Percentiles rank a stretch among this genome's conserved stretches.
Evolutionary conservation across 2,888 invertebrate genomes (phyloP).

Genomic region (Micoletzkya japonica): DNA sequence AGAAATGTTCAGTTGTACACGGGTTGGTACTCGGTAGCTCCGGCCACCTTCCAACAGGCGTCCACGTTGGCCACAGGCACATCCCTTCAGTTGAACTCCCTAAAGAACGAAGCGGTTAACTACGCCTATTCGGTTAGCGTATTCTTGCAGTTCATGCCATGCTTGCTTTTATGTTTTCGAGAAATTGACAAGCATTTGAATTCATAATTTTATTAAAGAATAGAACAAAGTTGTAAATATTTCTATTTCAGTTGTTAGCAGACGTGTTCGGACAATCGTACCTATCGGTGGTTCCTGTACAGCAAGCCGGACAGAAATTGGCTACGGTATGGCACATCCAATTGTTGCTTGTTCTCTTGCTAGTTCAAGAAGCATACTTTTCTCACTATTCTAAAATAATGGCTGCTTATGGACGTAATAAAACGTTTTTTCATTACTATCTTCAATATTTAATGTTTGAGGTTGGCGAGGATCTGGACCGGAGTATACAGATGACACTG

Average conservation of each 20-base stretch:
- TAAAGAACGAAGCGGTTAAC: conserved; percentile 5
- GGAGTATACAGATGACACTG: conserved; percentile 5
- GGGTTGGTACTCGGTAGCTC: conserved; percentile 20
- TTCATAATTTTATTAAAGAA: not conserved
- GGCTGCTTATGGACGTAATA: no score
- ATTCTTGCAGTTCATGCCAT: no score
- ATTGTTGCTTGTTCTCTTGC: no score
- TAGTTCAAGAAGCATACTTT: no score
- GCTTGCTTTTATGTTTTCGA: no score
- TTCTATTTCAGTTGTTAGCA: conserved; percentile 11
- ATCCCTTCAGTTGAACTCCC: conserved; percentile 1
- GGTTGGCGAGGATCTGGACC: conserved; percentile 4
- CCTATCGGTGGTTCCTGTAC: not conserved
- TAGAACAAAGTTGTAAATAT: not conserved
- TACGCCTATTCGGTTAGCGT: conserved; percentile 20
- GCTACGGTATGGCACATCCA: no score
- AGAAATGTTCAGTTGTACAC: conserved; percentile 6
- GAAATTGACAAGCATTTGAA: no score
- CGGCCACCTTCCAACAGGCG: conserved; percentile 12
- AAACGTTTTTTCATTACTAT: no score
- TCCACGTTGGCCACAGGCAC: conserved; percentile 4
- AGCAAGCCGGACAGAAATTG: conserved; percentile 12
- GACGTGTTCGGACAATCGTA: conserved; percentile 19
- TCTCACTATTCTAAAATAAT: no score
- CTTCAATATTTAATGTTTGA: no score